phyloP scores from a whole-genome alignment of 2,888 invertebrate species.

The Drosophila fungiperda region DNA sequence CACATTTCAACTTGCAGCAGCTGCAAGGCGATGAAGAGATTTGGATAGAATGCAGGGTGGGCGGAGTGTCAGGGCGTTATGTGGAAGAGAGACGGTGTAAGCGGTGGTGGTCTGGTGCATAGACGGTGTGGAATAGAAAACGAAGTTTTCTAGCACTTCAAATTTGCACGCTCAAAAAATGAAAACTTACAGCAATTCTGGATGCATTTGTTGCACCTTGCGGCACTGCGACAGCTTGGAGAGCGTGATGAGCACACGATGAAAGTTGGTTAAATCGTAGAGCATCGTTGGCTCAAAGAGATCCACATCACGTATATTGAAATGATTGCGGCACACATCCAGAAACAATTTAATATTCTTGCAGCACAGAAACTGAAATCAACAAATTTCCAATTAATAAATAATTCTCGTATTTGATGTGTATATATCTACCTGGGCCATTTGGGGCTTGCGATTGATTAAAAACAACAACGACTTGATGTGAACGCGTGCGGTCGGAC shows the following conservation, averaged over 20 bases:
- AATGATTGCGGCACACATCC: conserved; percentile 92
- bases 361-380: conserved; percentile 96
- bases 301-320: conserved; percentile 93
- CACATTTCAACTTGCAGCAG: conserved; percentile 23
- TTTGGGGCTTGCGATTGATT: conserved; percentile 94
- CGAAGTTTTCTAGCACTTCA: conserved; percentile 1
- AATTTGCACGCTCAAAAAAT: neutral
- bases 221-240: conserved; percentile 94
- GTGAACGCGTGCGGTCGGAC: conserved; percentile 37
- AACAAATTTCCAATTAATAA: neutral
- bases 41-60: neutral
- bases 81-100: neutral
- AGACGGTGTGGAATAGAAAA: conserved; percentile 1
- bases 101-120: neutral
- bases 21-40: conserved; percentile 4
- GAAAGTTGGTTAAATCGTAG: conserved; percentile 97
- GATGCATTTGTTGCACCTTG: conserved; percentile 86
- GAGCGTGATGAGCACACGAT: conserved; percentile 95
- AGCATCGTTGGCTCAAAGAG: conserved; percentile 98
- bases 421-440: conserved; percentile 92
- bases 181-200: conserved; percentile 90
- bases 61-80: neutral
- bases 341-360: conserved; percentile 98
- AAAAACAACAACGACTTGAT: conserved; percentile 16
- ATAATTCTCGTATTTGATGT: neutral